Evolutionary conservation across 2,113 vertebrate species (phyloP), one percentile per base, ranked within the genome.

Genomic region (Poeciliopsis occidentalis): DNA sequence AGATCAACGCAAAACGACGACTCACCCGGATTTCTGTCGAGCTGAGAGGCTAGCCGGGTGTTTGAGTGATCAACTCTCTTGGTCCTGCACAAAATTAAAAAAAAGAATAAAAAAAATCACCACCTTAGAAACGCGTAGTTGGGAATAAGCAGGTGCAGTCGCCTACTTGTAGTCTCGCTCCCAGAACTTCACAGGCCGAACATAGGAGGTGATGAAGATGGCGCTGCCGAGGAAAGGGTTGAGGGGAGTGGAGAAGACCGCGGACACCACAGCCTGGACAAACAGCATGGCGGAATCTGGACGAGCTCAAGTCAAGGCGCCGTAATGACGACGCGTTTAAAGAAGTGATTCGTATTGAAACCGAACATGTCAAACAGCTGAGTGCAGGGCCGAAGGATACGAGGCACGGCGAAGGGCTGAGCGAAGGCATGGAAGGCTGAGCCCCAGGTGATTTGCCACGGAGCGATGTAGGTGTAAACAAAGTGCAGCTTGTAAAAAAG

Each of bases 391-490:
- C 67, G 82, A 95, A 98, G 96, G 98, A 99, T 99, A 99, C 97
- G 98, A 92, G 98, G 97, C 85, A 99, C 98, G 60, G 98, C 98
- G 79, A 99, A 99, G 11, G 98, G 98, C 87, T 99, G 98, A 85
- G 98, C 98, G 57, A 99, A 99, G 81, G 98, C 98, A 64, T 99
- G 98, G 84, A 99, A 99, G 63, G 98, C 98, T 69, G 98, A 99
- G 44, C 98, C 98, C 98, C 98, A 99, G 0, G 98, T 99, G 91
- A 99, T 99, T 81, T 99, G 97, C 97, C 97, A 98, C 0, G 97
- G 98, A 67, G 97, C 98, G 41, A 99, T 97, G 85, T 99, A 99
- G 83, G 98, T 98, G 89, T 98, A 99, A 71, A 99, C 97, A 86
- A 99, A 99, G 88, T 96, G 95, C 90, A 98, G 78, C 85, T 99